Evolutionary conservation across 2,113 vertebrate species (phyloP).

Genomic region (Corydoras maculifer): DNA sequence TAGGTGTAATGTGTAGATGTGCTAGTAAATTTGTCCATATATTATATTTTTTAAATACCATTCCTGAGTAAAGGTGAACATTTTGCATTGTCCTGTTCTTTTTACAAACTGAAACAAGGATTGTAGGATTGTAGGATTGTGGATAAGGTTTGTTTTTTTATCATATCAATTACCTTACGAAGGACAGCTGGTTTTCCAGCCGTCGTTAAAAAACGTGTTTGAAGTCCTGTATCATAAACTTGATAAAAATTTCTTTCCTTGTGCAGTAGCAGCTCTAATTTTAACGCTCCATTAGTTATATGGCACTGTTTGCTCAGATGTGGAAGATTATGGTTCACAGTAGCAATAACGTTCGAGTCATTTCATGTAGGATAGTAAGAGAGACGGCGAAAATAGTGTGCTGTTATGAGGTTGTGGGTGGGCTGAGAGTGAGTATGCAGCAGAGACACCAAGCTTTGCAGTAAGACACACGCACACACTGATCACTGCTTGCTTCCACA

Average conservation of each 20-base stretch:
- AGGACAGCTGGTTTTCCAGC: background rate
- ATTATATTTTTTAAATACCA: no score
- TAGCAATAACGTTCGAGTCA: slow-evolving; percentile 5
- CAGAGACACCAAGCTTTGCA: slow-evolving; percentile 33
- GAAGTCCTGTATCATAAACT: background rate
- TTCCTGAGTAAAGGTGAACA: no score
- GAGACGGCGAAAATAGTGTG: slow-evolving; percentile 29
- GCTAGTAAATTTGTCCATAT: no score
- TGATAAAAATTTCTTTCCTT: background rate
- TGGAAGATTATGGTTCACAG: background rate
- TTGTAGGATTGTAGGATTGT: no score
- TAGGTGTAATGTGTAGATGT: no score
- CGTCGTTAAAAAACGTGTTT: background rate
- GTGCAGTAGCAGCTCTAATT: background rate
- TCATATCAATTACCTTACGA: no score
- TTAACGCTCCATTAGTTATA: background rate
- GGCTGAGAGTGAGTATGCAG: slow-evolving; percentile 41
- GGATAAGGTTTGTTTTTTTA: no score
- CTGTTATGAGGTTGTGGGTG: slow-evolving; percentile 51
- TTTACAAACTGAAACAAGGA: no score
- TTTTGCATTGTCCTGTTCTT: no score
- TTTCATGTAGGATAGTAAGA: slow-evolving; percentile 26
- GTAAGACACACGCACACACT: slow-evolving; percentile 1
- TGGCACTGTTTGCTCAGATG: slow-evolving; percentile 11
- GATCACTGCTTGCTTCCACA: slow-evolving; percentile 23